phyloP scores from a whole-genome alignment of 2,113 vertebrate genomes.

The Chaetodon trifascialis region DNA sequence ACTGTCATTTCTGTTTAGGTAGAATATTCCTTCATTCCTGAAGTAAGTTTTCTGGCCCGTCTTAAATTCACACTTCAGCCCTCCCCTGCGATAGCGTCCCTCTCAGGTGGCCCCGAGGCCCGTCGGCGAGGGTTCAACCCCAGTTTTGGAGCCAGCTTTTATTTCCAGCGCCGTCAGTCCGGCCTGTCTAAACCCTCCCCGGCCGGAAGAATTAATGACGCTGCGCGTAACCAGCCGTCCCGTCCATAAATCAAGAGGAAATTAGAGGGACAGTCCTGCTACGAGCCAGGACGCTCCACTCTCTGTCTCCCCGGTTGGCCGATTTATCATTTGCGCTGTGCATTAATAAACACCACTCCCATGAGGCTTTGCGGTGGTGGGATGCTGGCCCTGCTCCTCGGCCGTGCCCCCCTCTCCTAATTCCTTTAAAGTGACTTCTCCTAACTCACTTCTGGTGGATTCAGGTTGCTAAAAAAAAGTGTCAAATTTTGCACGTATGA shows the following conservation, averaged over 20 bases:
- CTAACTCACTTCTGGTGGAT: constrained; percentile 22
- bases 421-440: constrained; percentile 85
- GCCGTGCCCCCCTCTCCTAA: constrained; percentile 71
- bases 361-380: constrained; percentile 70
- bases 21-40: too few species aligned
- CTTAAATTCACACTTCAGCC: neutral
- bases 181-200: constrained; percentile 74
- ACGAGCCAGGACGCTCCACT: constrained; percentile 68
- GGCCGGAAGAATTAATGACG: constrained; percentile 91
- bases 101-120: constrained; percentile 59
- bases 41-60: constrained; percentile 1
- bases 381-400: constrained; percentile 35
- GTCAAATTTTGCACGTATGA: neutral
- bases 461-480: constrained; percentile 37
- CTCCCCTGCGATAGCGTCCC: constrained; percentile 33
- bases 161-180: constrained; percentile 82
- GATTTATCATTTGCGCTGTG: constrained; percentile 82
- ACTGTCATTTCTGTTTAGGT: too few species aligned
- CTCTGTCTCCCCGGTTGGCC: constrained; percentile 70
- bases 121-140: constrained; percentile 44
- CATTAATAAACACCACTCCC: constrained; percentile 84
- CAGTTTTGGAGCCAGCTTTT: constrained; percentile 73
- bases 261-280: constrained; percentile 88
- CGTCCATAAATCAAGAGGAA: constrained; percentile 96
- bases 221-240: constrained; percentile 87